A percentile compares a stretch with the other conserved stretches of the same genome.
These are phyloP conservation scores for Diabrotica virgifera DNA, from an alignment of 1,140 invertebrate species.

Conservation along the genomic window DNA sequence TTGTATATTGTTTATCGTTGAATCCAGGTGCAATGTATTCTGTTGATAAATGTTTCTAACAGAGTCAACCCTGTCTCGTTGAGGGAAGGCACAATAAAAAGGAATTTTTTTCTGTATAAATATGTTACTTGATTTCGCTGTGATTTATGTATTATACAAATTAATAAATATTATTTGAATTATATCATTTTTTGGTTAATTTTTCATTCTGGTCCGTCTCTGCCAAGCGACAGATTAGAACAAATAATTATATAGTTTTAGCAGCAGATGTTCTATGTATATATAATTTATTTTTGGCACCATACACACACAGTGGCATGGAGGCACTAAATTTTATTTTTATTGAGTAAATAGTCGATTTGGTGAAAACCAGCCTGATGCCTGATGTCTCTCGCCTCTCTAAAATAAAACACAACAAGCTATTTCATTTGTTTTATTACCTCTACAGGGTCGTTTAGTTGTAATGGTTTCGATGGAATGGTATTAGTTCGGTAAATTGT, in stretches of 20 bases:
- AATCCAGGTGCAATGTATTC: too few relatives aligned
- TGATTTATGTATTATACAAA: background rate
- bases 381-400: background rate
- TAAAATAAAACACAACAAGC: background rate
- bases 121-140: too few relatives aligned
- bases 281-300: constrained; percentile 3
- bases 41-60: too few relatives aligned
- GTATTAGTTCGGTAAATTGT: background rate
- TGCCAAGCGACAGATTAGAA: background rate
- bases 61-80: too few relatives aligned
- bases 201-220: background rate
- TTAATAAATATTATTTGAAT: background rate
- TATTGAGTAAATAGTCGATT: constrained; percentile 3
- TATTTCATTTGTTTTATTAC: constrained; percentile 3
- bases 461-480: background rate
- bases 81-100: too few relatives aligned
- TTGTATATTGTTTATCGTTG: too few relatives aligned
- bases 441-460: background rate
- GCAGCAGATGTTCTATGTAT: background rate
- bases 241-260: constrained; percentile 3
- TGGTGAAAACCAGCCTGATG: constrained; percentile 1
- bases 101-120: too few relatives aligned
- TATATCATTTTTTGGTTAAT: background rate
- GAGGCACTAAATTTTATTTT: background rate
- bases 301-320: background rate